Evolutionary conservation across 23 tunicate genomes (phyloP).

Genomic region (Ascidia mentula): DNA sequence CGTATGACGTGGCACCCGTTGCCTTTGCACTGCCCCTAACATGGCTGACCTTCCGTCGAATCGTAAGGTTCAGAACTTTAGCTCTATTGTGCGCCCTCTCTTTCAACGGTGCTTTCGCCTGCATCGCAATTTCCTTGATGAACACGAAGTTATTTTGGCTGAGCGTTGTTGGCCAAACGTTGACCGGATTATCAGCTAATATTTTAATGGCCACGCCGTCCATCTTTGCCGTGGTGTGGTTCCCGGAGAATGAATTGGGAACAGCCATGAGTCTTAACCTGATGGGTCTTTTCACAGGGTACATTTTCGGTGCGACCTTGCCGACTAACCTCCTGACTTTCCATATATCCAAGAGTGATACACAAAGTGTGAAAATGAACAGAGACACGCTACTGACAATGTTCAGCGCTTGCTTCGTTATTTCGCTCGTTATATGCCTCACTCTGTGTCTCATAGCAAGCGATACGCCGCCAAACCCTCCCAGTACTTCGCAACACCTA

Average conservation of each 20-base stretch:
- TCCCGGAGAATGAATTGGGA: background rate
- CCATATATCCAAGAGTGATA: background rate
- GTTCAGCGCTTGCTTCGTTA: background rate
- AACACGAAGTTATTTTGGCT: background rate
- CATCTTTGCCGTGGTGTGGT: background rate
- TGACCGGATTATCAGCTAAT: background rate
- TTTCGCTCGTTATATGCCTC: background rate
- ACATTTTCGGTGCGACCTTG: background rate
- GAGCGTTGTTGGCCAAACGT: background rate
- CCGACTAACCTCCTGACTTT: background rate
- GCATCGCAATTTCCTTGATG: background rate
- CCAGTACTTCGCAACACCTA: too few relatives aligned
- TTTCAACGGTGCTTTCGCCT: background rate
- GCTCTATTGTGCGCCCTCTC: background rate
- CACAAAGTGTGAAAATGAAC: background rate
- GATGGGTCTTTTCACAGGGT: background rate
- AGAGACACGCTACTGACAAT: background rate
- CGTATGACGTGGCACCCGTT: background rate
- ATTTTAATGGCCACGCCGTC: background rate
- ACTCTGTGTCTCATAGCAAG: background rate
- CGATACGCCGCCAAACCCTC: background rate
- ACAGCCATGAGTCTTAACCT: background rate
- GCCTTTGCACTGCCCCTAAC: background rate
- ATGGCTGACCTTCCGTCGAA: background rate
- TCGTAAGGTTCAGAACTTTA: background rate